phyloP scores from a whole-genome alignment of 2,113 vertebrate species.

The Picathartes gymnocephalus region DNA sequence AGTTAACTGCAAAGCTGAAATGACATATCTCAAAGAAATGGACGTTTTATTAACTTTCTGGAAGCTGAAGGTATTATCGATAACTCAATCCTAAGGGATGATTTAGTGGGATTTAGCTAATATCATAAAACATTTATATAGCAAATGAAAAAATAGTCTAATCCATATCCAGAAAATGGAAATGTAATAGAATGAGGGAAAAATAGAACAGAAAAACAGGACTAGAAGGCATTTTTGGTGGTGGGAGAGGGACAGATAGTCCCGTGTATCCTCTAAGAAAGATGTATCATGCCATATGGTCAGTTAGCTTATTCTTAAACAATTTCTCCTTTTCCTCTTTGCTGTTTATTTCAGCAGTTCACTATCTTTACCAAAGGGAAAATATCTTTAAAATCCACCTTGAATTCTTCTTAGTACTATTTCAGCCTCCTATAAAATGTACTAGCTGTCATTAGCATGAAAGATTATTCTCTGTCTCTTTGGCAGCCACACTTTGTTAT shows the following conservation, averaged over 20 bases:
- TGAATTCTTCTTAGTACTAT: neutral
- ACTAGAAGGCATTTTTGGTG: neutral
- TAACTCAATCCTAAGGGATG: neutral
- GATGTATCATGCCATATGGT: neutral
- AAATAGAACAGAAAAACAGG: neutral
- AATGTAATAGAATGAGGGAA: neutral
- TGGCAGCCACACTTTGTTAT: neutral
- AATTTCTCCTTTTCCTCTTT: neutral
- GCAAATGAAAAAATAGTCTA: neutral
- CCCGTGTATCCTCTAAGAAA: neutral
- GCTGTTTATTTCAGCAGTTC: neutral
- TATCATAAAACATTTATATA: neutral
- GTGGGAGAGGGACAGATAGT: neutral
- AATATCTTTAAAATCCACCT: neutral
- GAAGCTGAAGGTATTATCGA: neutral
- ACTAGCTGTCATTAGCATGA: neutral
- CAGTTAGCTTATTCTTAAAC: neutral
- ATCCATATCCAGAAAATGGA: neutral
- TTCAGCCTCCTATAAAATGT: neutral
- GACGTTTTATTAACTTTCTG: neutral
- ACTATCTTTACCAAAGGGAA: neutral
- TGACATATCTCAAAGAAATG: neutral
- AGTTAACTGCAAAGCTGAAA: neutral
- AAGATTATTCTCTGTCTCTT: neutral
- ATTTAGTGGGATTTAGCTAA: neutral